phyloP scores from a whole-genome alignment of 2,113 vertebrate genomes.

The Okapia johnstoni region DNA sequence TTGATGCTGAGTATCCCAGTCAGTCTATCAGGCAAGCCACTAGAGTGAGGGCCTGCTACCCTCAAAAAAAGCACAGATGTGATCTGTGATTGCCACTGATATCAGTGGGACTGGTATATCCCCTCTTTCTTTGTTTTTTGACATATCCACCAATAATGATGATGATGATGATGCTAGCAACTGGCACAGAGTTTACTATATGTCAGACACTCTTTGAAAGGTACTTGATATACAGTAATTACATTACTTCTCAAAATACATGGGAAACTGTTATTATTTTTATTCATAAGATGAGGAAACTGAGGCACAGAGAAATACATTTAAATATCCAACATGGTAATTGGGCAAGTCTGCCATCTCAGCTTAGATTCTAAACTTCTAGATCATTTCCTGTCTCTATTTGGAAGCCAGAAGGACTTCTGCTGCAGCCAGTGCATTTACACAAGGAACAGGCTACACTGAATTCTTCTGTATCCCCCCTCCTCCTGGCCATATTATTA shows the following conservation, averaged over 20 bases:
- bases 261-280: background rate
- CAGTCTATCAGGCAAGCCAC: background rate
- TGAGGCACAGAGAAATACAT: background rate
- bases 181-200: background rate
- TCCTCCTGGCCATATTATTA: background rate
- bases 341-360: background rate
- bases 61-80: background rate
- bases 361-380: background rate
- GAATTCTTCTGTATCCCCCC: background rate
- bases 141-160: background rate
- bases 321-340: background rate
- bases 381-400: background rate
- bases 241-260: background rate
- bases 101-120: background rate
- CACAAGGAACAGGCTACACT: background rate
- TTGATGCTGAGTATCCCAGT: background rate
- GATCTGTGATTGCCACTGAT: background rate
- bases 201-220: background rate
- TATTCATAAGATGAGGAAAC: background rate
- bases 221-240: background rate
- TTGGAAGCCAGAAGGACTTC: background rate
- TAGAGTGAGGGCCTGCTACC: background rate
- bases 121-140: background rate
- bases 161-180: background rate
- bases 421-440: background rate